Evolutionary conservation across 2,797 vertebrate species (phyloP).

Genomic region (Jordanella pulchra): DNA sequence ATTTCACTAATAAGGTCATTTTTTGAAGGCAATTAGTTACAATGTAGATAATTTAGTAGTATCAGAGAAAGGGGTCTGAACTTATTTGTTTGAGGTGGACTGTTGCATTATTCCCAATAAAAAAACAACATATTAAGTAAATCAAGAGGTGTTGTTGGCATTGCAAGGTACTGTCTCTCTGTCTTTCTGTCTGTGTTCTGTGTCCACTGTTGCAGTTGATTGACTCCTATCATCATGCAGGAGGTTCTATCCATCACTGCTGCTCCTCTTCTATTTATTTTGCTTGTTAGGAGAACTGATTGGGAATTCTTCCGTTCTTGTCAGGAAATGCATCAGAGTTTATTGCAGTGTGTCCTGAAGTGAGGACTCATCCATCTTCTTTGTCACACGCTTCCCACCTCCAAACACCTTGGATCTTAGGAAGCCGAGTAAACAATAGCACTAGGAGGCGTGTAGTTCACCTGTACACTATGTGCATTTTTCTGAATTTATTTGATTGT

Average conservation of each 20-base stretch:
- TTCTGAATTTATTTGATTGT: conserved; percentile 13
- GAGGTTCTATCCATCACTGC: conserved; percentile 62
- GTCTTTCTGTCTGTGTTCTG: conserved; percentile 17
- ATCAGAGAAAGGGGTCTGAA: neutral
- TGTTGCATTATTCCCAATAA: neutral
- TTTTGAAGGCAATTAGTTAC: neutral
- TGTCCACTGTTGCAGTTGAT: conserved; percentile 61
- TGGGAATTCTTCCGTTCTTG: conserved; percentile 59
- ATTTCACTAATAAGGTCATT: neutral
- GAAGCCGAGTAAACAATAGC: conserved; percentile 36
- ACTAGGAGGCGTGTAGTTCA: conserved; percentile 14
- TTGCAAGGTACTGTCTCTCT: neutral
- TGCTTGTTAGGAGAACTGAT: conserved; percentile 76
- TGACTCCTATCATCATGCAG: conserved; percentile 61
- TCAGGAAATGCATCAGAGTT: conserved; percentile 73
- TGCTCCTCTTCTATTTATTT: conserved; percentile 36
- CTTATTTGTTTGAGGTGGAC: neutral
- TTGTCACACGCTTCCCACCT: conserved; percentile 60
- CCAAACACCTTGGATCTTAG: conserved; percentile 40
- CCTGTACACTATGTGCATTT: neutral
- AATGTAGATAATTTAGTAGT: neutral
- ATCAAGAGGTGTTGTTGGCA: neutral
- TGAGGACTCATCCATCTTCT: conserved; percentile 66
- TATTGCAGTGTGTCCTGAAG: conserved; percentile 56
- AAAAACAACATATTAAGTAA: neutral